Base-by-base conservation (phyloP, 2,797 vertebrate genomes). In the Acanthurus tractus region DNA sequence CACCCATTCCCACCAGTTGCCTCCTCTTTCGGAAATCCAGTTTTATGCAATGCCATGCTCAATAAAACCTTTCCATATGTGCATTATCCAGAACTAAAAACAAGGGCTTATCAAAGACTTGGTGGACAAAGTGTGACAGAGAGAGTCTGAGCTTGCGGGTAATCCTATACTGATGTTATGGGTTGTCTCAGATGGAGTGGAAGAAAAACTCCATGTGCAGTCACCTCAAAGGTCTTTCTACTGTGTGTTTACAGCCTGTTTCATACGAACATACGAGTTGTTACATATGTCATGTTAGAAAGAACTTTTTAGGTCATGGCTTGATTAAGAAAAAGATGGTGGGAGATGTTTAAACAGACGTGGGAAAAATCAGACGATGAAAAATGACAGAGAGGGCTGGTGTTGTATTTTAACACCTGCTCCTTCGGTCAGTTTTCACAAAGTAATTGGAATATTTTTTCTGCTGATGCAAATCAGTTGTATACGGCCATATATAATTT, bases 1-100 rank as follows among this genome's bases (percentile, higher is more conserved):
- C 79, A 80, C 40, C 70, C 76, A 71, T 77, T 86, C 69, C 76
- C 76, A 73, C 72, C 10, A 48, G 69, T 70, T 71, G 69, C 83
- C 87, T 84, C 74, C 74, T 76, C 82, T 86, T 83, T 82, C 76
- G 66, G 83, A 94, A 93, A 91, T 91, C 86, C 86, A 83, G 82
- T 90, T 86, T 82, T 81, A 87, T 82, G 79, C 87, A 90, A 88
- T 89, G 81, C 87, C 78, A 80, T 88, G 88, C 86, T 89, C 86
- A 77, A 93, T 88, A 84, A 86, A 94, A 90, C 75, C 83, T 78
- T 90, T 89, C 88, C 92, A 89, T 84, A 88, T 93, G 91, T 91
- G 82, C 53, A 67, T 89, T 86, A 90, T 90, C 78, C 87, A 90
- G 85, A 84, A 91, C 88, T 88, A 86, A 89, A 89, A 88, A 84